Evolutionary conservation across 2,797 vertebrate species (phyloP).

Genomic region (Eidolon dupreanum): DNA sequence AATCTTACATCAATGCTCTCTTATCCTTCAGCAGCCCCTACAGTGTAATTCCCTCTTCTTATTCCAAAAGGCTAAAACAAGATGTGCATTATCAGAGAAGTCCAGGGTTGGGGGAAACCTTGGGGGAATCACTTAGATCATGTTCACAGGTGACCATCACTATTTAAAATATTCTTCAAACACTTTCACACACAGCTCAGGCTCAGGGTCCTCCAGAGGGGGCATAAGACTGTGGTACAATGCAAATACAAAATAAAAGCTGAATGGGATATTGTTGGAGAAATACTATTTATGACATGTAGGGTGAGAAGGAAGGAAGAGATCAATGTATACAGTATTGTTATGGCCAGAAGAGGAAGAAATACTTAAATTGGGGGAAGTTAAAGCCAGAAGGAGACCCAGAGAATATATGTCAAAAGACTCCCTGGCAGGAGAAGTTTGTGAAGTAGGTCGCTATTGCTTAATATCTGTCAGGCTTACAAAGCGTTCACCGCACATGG

Average conservation of each 20-base stretch:
- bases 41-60: not conserved
- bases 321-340: accelerated
- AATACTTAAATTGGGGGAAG: not conserved
- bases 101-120: not conserved
- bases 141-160: not conserved
- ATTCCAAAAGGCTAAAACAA: not conserved
- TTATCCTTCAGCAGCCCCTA: not conserved
- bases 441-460: not conserved
- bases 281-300: not conserved
- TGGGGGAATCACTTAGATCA: not conserved
- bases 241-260: not conserved
- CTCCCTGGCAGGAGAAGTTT: not conserved
- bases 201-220: not conserved
- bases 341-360: not conserved
- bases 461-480: not conserved
- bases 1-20: not conserved
- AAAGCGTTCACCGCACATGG: not conserved
- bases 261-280: not conserved
- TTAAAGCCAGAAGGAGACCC: not conserved
- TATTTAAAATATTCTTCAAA: not conserved
- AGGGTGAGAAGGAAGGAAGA: not conserved
- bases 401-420: not conserved
- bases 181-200: not conserved
- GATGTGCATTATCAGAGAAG: not conserved
- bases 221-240: not conserved